A percentile compares a stretch with the other conserved stretches of the same genome.
Evolutionary conservation across 2,797 vertebrate genomes (phyloP).

Genomic region (Helicolenus hilgendorfi): DNA sequence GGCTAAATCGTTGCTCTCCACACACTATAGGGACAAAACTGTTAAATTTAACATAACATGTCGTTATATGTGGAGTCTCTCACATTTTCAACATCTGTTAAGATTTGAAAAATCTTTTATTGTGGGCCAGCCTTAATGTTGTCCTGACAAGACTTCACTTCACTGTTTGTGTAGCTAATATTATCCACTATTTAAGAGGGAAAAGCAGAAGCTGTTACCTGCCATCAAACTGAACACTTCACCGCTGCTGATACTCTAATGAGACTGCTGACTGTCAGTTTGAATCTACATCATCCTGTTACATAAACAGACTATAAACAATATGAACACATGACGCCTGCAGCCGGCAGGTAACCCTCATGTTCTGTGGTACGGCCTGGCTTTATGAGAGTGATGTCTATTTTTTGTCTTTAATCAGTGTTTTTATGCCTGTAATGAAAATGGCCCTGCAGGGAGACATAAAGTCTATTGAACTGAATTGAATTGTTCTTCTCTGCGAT

Average conservation of each 20-base stretch:
- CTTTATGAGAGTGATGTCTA: constrained; percentile 47
- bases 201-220: background rate
- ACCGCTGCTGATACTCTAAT: background rate
- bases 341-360: background rate
- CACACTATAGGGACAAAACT: too few species aligned
- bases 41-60: too few species aligned
- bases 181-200: background rate
- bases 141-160: background rate
- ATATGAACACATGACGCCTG: background rate
- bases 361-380: background rate
- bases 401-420: constrained; percentile 76
- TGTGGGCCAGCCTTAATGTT: too few species aligned
- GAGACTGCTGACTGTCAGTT: background rate
- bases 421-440: constrained; percentile 80
- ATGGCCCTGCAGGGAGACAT: constrained; percentile 74
- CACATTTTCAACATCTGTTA: too few species aligned
- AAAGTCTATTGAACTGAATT: constrained; percentile 71
- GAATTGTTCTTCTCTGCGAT: constrained; percentile 77
- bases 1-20: too few species aligned
- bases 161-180: background rate
- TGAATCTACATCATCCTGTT: background rate
- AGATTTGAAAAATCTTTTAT: too few species aligned
- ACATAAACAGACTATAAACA: background rate
- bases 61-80: too few species aligned
- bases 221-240: background rate